Percentiles rank a stretch among this genome's conserved stretches.
phyloP scores from a whole-genome alignment of 2,797 vertebrate genomes.

The Arrhamphus sclerolepis region DNA sequence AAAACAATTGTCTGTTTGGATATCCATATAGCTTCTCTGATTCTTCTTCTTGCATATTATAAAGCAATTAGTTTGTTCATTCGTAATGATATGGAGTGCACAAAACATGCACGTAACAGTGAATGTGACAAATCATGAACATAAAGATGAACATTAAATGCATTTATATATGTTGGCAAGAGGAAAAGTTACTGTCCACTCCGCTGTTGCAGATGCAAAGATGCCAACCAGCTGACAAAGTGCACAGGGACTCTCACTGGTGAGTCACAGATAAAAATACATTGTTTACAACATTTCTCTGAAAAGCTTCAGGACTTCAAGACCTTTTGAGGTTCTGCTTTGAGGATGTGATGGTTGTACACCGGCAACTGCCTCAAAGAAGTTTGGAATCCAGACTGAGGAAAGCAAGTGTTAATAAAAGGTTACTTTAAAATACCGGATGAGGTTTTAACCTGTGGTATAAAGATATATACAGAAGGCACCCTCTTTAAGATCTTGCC shows the following conservation, averaged over 20 bases:
- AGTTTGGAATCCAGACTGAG: slow-evolving; percentile 21
- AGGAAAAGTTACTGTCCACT: slow-evolving; percentile 20
- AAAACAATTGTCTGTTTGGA: not conserved
- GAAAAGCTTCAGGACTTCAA: slow-evolving; percentile 26
- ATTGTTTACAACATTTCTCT: slow-evolving; percentile 65
- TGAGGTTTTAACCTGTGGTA: not conserved
- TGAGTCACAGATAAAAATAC: slow-evolving; percentile 67
- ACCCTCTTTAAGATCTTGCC: not conserved
- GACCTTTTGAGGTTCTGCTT: slow-evolving; percentile 42
- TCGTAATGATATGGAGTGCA: too few species aligned
- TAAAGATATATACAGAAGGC: not conserved
- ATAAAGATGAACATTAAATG: too few species aligned
- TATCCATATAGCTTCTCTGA: not conserved
- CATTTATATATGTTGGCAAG: slow-evolving; percentile 15
- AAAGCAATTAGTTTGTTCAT: too few species aligned
- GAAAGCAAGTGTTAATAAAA: not conserved
- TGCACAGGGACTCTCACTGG: slow-evolving; percentile 19
- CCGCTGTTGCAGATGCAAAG: slow-evolving; percentile 33
- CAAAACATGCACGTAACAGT: not conserved
- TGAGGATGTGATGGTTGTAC: slow-evolving; percentile 42
- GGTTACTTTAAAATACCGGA: too few species aligned
- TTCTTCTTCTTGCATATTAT: too few species aligned
- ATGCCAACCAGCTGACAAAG: slow-evolving; percentile 40
- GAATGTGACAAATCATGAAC: not conserved
- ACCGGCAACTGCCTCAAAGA: slow-evolving; percentile 31